Evolutionary conservation across 2,797 vertebrate genomes (phyloP).

Genomic region (Hephaestus fuliginosus): DNA sequence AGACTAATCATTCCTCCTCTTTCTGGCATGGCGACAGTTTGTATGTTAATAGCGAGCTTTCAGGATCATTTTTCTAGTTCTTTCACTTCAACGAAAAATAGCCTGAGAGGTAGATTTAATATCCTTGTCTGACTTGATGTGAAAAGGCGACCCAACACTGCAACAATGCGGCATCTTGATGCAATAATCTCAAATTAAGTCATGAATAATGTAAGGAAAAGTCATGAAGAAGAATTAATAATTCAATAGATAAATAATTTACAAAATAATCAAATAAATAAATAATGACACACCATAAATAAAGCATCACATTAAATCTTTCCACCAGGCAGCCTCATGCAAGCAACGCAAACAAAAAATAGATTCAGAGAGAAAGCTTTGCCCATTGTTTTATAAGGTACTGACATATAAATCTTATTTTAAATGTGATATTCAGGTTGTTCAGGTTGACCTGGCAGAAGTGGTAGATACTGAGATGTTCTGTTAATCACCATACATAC

Average conservation of each 20-base stretch:
- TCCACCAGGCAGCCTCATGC: slow-evolving; percentile 90
- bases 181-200: slow-evolving; percentile 99
- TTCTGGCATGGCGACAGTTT: slow-evolving; percentile 65
- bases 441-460: slow-evolving; percentile 14
- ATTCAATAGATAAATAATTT: slow-evolving; percentile 99
- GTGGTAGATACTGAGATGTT: neutral
- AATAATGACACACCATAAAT: slow-evolving; percentile 98
- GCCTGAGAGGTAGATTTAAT: slow-evolving; percentile 95
- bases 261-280: slow-evolving; percentile 99
- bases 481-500: neutral
- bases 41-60: slow-evolving; percentile 84
- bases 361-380: slow-evolving; percentile 71
- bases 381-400: slow-evolving; percentile 25
- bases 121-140: slow-evolving; percentile 91
- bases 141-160: slow-evolving; percentile 92
- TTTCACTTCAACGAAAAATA: slow-evolving; percentile 86
- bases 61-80: slow-evolving; percentile 83
- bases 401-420: slow-evolving; percentile 19
- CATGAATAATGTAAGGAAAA: slow-evolving; percentile 97
- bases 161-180: slow-evolving; percentile 96
- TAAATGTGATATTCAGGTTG: slow-evolving; percentile 13
- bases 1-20: slow-evolving; percentile 66
- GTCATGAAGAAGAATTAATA: slow-evolving; percentile 99
- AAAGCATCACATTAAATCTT: slow-evolving; percentile 98
- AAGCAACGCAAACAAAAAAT: slow-evolving; percentile 89